Evolutionary conservation across 2,888 invertebrate genomes (phyloP).

Genomic region (Eumerus sabulonum): DNA sequence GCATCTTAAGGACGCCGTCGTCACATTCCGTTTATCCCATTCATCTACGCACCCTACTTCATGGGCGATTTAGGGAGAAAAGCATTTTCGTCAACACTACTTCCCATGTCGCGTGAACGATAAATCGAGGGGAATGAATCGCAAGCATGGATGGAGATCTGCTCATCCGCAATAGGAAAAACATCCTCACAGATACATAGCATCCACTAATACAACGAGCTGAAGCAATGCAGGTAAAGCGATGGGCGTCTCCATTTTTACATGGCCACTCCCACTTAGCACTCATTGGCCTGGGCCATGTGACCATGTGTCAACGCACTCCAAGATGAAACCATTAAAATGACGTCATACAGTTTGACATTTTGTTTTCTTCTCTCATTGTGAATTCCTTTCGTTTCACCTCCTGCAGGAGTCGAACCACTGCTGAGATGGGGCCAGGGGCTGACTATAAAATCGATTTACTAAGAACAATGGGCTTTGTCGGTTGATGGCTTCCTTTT

Average conservation of each 20-base stretch:
- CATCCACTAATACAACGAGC: background rate
- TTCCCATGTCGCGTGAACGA: conserved; percentile 16
- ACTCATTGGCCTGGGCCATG: conserved; percentile 36
- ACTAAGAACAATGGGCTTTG: conserved; percentile 50
- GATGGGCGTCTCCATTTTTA: conserved; percentile 18
- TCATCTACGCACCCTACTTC: conserved; percentile 1
- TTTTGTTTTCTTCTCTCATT: conserved; percentile 1
- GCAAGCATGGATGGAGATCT: conserved; percentile 51
- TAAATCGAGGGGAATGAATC: conserved; percentile 60
- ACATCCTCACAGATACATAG: conserved; percentile 32
- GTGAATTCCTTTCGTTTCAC: conserved; percentile 2
- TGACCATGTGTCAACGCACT: background rate
- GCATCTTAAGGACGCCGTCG: conserved; percentile 43
- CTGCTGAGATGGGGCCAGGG: conserved; percentile 10
- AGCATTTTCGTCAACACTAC: conserved; percentile 20
- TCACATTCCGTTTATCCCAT: conserved; percentile 39
- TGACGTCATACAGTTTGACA: conserved; percentile 50
- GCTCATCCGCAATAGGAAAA: conserved; percentile 37
- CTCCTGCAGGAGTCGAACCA: background rate
- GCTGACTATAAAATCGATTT: conserved; percentile 59
- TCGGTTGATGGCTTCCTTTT: conserved; percentile 63
- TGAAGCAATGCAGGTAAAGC: background rate
- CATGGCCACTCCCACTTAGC: conserved; percentile 10
- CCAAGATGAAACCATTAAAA: background rate
- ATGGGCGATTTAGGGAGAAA: conserved; percentile 52